Conservation (phyloP, 1,140 invertebrate species). For the Euura saliciscinereae region DNA sequence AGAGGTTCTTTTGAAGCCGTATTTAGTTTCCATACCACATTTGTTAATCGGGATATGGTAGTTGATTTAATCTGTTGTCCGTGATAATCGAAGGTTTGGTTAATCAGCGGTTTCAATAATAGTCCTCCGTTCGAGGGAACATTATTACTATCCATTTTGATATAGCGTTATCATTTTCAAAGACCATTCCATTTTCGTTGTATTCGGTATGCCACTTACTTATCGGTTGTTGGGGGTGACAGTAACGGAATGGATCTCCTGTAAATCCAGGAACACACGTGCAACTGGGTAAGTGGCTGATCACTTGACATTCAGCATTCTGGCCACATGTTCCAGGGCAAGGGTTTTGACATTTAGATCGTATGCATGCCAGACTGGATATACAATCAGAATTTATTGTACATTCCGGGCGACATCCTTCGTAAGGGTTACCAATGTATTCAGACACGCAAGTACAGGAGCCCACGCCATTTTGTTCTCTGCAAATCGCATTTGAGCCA, state of each 20-base stretch:
- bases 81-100: too few relatives aligned
- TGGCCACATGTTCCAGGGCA: constrained; percentile 80
- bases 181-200: background rate
- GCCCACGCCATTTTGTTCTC: constrained; percentile 69
- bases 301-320: constrained; percentile 70
- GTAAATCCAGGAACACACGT: constrained; percentile 72
- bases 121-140: background rate
- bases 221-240: background rate
- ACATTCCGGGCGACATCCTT: constrained; percentile 81
- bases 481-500: constrained; percentile 81
- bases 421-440: constrained; percentile 73
- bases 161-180: background rate
- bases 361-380: constrained; percentile 74
- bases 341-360: constrained; percentile 77
- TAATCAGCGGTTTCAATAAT: background rate
- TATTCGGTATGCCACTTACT: background rate
- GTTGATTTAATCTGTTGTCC: too few relatives aligned
- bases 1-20: too few relatives aligned
- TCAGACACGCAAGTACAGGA: constrained; percentile 76
- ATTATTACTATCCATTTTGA: background rate
- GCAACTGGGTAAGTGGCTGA: constrained; percentile 76
- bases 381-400: constrained; percentile 77
- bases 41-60: too few relatives aligned
- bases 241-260: constrained; percentile 71
- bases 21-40: too few relatives aligned